Base-by-base conservation (phyloP, 53 echinoderm and acorn worm genomes). In the Crossaster papposus region DNA sequence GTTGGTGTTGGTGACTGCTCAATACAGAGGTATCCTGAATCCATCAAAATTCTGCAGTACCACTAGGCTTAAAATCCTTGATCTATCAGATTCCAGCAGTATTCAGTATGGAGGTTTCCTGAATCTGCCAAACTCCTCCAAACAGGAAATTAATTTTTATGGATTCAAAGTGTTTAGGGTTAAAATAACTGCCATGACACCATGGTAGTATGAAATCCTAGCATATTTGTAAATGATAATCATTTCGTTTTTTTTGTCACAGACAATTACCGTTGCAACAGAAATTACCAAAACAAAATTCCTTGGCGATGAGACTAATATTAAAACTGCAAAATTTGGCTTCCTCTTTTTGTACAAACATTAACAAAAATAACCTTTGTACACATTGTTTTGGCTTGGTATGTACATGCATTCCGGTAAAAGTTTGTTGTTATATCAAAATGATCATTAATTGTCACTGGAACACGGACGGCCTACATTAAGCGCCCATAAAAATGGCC, bases 341-440 rank as follows among this genome's bases (percentile, higher is more conserved):
- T 58, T 58, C 51, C 32, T 55, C 18, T 30, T 30, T 18, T 85
- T 85, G 33, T 72, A 85, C 82, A 82, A 35, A 82, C 51, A 71
- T 85, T 51, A 84, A 73, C 14, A 82, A 85, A 72, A 72, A 72
- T 72, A 85, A 30, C 52, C 28, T 85, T 38, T 73, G 32, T 85
- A 85, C 73, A 85, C 20, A 30, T 24, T 52, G 72, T 85, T 30
- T 83, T 72, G 85, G 73, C 73, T 23, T 73, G 13, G 70, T 71
- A 85, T 85, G 85, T 85, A 85, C 85, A 85, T 85, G 85, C 85
- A 85, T 83, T 83, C 83, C 34, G 63, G 58, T 58, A 58, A 20
- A 58, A 63, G 58, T 83, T 70, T 83, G 70, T 29, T 1, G 82
- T 13, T 24, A 70, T 80, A 24, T 80, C 33, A 50, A 78, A 50